Evolutionary conservation across 2,797 vertebrate species (phyloP).

Genomic region (Danio aesculapii): DNA sequence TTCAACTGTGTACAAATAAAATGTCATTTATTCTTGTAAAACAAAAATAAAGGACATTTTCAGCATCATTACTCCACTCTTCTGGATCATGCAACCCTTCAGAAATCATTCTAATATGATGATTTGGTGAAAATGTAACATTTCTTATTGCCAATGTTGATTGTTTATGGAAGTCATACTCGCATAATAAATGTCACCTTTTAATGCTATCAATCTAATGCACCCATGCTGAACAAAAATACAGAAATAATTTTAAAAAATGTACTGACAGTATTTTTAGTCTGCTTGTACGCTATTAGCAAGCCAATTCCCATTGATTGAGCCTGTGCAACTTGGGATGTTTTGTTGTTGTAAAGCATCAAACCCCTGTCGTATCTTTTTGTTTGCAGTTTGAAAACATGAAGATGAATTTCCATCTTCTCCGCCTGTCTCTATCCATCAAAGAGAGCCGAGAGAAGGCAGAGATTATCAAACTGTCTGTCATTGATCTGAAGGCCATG

Average conservation of each 20-base stretch:
- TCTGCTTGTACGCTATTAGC: neutral
- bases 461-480: constrained; percentile 87
- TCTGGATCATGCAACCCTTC: no score
- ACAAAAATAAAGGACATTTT: no score
- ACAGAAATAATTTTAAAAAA: no score
- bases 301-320: neutral
- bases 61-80: no score
- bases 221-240: neutral
- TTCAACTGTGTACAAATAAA: no score
- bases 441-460: constrained; percentile 85
- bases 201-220: neutral
- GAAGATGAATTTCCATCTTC: constrained; percentile 89
- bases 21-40: no score
- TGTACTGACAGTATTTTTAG: neutral
- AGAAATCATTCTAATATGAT: no score
- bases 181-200: neutral
- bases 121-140: no score
- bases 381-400: constrained; percentile 91
- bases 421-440: constrained; percentile 87
- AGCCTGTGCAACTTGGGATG: neutral
- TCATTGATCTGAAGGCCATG: constrained; percentile 85
- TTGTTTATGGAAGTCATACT: no score
- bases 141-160: no score
- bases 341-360: neutral
- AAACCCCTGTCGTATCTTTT: constrained; percentile 33